These are phyloP conservation scores for Calonectris borealis DNA, from an alignment of 2,113 vertebrate species.

Conservation along the genomic window DNA sequence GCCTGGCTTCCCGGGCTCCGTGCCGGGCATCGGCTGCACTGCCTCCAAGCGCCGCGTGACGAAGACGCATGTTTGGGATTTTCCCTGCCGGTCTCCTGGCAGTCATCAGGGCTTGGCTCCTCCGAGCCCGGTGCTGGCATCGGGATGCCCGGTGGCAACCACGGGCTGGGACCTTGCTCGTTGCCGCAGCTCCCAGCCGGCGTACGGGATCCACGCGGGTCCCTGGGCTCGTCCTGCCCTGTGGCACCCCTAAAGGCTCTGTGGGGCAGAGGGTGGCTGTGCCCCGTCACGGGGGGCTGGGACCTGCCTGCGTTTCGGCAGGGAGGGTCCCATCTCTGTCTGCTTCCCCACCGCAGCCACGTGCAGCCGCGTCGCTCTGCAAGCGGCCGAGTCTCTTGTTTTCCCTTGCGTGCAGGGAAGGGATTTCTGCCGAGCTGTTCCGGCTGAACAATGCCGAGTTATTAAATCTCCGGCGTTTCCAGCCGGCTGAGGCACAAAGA, in stretches of 20 bases:
- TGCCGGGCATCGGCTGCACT: background rate
- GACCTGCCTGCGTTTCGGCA: accelerated
- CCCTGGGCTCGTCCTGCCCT: background rate
- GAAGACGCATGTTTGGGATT: background rate
- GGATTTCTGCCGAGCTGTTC: background rate
- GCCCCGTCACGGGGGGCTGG: background rate
- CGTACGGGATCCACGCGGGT: background rate
- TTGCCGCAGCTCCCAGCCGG: accelerated
- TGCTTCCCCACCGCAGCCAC: background rate
- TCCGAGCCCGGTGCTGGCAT: background rate
- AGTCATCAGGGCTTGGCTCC: background rate
- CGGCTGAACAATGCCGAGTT: background rate
- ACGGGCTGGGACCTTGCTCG: background rate
- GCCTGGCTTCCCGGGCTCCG: background rate
- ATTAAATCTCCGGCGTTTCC: background rate
- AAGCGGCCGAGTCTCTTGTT: background rate
- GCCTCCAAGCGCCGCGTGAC: background rate
- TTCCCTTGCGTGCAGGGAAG: background rate
- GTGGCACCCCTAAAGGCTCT: background rate
- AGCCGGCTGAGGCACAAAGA: slow-evolving; percentile 7
- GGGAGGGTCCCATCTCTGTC: background rate
- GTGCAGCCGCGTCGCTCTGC: background rate
- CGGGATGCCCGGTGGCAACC: background rate
- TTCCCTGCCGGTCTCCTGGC: background rate
- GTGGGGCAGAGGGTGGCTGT: background rate